A percentile compares a stretch with the other conserved stretches of the same genome.
phyloP scores from a whole-genome alignment of 2,888 invertebrate species.

The Parnassius orleans region DNA sequence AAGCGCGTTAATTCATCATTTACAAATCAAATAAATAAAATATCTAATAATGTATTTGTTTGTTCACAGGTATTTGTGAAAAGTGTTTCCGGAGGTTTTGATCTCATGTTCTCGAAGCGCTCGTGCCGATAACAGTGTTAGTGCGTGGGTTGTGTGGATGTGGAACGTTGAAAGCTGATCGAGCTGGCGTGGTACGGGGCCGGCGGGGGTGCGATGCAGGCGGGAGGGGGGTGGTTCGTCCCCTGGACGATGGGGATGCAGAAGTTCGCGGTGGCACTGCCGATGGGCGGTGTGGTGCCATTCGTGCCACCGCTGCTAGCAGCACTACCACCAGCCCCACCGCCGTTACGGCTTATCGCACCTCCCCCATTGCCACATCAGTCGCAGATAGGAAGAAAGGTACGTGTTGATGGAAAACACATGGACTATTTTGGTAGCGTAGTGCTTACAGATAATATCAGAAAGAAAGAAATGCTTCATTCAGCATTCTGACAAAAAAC shows the following conservation, averaged over 20 bases:
- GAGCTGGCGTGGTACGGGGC: conserved; percentile 78
- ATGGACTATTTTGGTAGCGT: too few species aligned
- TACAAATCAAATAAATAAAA: too few species aligned
- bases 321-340: conserved; percentile 66
- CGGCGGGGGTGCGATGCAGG: conserved; percentile 66
- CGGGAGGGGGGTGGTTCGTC: conserved; percentile 73
- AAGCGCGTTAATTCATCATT: too few species aligned
- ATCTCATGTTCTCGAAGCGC: conserved; percentile 34
- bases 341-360: conserved; percentile 65
- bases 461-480: too few species aligned
- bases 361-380: conserved; percentile 65
- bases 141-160: conserved; percentile 56
- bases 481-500: too few species aligned
- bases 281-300: conserved; percentile 73
- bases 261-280: conserved; percentile 74
- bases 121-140: conserved; percentile 44
- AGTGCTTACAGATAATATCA: too few species aligned
- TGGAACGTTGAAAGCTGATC: conserved; percentile 61
- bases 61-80: conserved; percentile 68
- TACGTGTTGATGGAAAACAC: conserved; percentile 34
- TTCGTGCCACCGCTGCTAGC: conserved; percentile 69
- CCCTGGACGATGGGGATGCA: conserved; percentile 74
- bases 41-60: conserved; percentile 34
- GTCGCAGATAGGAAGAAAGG: conserved; percentile 61
- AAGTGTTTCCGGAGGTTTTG: conserved; percentile 43